phyloP scores from a whole-genome alignment of 2,113 vertebrate genomes.

The Guaruba guarouba region DNA sequence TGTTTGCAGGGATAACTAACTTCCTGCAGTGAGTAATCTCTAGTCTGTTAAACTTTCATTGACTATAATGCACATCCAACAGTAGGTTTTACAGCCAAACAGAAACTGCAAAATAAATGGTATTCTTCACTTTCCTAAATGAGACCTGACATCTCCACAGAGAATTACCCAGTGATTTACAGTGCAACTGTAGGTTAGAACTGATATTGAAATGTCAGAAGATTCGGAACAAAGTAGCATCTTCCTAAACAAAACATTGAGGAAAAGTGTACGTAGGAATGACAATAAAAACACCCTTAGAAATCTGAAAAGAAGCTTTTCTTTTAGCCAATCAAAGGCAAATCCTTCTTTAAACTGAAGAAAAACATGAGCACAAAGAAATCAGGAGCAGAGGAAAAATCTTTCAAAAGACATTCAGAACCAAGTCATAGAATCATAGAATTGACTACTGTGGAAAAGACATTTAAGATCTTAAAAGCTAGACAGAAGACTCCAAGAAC shows the following conservation, averaged over 20 bases:
- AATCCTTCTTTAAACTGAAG: neutral
- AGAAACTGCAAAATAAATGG: neutral
- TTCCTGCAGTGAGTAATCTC: neutral
- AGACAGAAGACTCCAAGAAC: neutral
- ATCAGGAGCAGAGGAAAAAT: neutral
- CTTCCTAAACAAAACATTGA: neutral
- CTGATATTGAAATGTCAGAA: neutral
- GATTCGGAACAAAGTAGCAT: neutral
- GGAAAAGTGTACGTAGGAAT: neutral
- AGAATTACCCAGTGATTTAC: neutral
- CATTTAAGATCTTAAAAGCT: neutral
- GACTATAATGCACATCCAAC: neutral
- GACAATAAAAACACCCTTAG: neutral
- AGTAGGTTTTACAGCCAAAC: neutral
- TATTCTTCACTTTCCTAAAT: neutral
- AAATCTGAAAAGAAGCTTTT: neutral
- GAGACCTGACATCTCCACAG: neutral
- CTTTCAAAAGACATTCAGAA: neutral
- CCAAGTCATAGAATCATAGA: neutral
- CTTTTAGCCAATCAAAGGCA: neutral
- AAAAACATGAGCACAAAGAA: neutral
- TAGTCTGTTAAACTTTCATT: neutral
- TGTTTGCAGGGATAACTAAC: neutral
- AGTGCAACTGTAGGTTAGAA: neutral
- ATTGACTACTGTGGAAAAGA: neutral